Evolutionary conservation across 2,888 invertebrate species (phyloP).

Genomic region (Temnothorax rugatulus): DNA sequence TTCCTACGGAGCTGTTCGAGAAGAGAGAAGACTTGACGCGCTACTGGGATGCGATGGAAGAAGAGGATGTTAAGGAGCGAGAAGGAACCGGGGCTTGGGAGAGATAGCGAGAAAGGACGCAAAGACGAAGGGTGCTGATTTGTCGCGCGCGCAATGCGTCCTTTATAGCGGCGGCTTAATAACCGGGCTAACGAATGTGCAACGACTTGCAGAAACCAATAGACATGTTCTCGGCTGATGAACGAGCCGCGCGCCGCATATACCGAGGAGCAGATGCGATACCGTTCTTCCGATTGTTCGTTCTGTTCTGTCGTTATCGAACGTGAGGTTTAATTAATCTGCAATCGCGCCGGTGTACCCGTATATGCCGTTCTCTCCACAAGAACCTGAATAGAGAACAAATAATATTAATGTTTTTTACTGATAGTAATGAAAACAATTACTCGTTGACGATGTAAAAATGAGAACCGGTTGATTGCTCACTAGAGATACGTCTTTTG

Average conservation of each 20-base stretch:
- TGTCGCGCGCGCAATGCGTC: constrained; percentile 62
- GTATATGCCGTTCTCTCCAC: not conserved
- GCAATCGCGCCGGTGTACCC: constrained; percentile 5
- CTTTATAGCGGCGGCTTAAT: constrained; percentile 78
- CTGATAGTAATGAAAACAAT: not conserved
- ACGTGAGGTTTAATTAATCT: constrained; percentile 46
- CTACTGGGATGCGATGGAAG: constrained; percentile 23
- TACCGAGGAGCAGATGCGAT: constrained; percentile 61
- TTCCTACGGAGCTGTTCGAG: constrained; percentile 67
- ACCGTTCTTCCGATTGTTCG: constrained; percentile 40
- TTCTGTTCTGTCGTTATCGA: constrained; percentile 38
- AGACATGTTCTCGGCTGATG: constrained; percentile 46
- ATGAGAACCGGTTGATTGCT: not conserved
- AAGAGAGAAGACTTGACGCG: constrained; percentile 48
- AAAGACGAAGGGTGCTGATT: constrained; percentile 45
- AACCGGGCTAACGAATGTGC: constrained; percentile 72
- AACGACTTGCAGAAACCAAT: constrained; percentile 64
- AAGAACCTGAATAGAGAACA: not conserved
- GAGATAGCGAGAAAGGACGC: constrained; percentile 16
- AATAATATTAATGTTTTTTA: constrained; percentile 10
- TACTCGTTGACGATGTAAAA: not conserved
- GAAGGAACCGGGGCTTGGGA: not conserved
- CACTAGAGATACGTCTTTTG: not conserved
- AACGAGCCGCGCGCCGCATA: constrained; percentile 41
- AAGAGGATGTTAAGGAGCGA: constrained; percentile 37